Conservation (phyloP, 2,888 invertebrate genomes). For the Mesodorylaimus sp. region DNA sequence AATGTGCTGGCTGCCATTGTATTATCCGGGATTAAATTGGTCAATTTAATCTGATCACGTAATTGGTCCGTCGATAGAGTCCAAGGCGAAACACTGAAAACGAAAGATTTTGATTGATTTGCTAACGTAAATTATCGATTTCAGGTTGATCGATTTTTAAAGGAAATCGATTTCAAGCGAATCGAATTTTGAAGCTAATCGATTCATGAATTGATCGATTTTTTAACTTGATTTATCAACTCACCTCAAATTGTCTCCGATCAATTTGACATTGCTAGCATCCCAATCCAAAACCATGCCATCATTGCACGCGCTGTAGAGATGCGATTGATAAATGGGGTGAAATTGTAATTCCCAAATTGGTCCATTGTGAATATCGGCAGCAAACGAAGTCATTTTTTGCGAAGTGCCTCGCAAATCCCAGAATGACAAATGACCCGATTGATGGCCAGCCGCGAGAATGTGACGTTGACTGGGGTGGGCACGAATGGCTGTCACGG, state of each 20-base stretch:
- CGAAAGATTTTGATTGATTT: too few relatives aligned
- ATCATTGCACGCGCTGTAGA: not conserved
- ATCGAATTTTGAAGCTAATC: too few relatives aligned
- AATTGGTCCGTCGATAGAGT: too few relatives aligned
- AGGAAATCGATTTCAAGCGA: too few relatives aligned
- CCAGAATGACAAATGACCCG: not conserved
- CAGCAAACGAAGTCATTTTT: not conserved
- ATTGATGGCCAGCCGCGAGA: not conserved
- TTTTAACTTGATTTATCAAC: not conserved
- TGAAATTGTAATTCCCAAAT: not conserved
- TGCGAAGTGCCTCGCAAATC: not conserved
- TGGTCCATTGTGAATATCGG: not conserved
- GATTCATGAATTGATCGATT: too few relatives aligned
- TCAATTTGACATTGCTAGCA: not conserved
- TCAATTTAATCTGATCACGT: not conserved
- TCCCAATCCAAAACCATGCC: not conserved
- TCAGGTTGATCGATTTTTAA: too few relatives aligned
- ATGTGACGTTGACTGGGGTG: not conserved
- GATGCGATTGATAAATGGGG: not conserved
- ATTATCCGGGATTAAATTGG: not conserved
- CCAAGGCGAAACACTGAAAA: too few relatives aligned
- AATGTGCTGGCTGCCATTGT: not conserved
- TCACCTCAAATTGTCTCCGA: not conserved
- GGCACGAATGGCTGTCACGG: not conserved
- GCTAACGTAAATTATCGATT: too few relatives aligned